Evolutionary conservation across 2,888 invertebrate genomes (phyloP), one percentile per base, ranked within the genome.

Genomic region (Trissolcus brochymenae): DNA sequence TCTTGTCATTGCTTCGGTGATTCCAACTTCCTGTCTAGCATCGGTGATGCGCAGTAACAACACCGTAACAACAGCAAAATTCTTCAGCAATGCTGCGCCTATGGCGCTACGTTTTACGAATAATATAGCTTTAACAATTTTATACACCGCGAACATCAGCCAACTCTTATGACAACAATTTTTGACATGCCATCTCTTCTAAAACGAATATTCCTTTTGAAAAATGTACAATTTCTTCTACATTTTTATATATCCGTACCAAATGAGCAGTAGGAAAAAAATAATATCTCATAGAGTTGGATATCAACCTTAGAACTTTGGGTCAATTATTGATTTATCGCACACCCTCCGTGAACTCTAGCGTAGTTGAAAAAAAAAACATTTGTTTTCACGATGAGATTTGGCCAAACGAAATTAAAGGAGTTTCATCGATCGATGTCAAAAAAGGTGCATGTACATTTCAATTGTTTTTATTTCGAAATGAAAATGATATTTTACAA

Each of bases 1-100:
- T 62, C 56, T 59, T 73, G 74, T 65, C 65, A 75, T 68, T 78
- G 83, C 82, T 83, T 81, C 81, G 82, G 77, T 81, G 81, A 74
- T 85, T 84, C 83, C 83, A 83, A 86, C 86, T 87, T 88, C 88
- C 88, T 86, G 88, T 84, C 85, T 82, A 82, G 85, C 87, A 87
- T 86, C 87, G 87, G 86, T 87, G 87, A 88, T 88, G 87, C 88
- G 88, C 87, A 87, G 87, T 86, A 35, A 35, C 35, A 87, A 88
- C 87, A 86, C 86, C 84, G 84, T 82, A 84, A 85, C 86, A 85
- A 84, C 82, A 83, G 85, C 87, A 84, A 85, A 87, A 87, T 86
- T 84, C 86, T 82, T 84, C 82, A 79, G 79, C 82, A 82, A 76
- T 81, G 82, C 83, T 81, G 81, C 81, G 81, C 80, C 79, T 81